Percentiles rank a stretch among this genome's conserved stretches.
Conservation (phyloP, 2,797 vertebrate species). For the Pseudopleuronectes americanus region DNA sequence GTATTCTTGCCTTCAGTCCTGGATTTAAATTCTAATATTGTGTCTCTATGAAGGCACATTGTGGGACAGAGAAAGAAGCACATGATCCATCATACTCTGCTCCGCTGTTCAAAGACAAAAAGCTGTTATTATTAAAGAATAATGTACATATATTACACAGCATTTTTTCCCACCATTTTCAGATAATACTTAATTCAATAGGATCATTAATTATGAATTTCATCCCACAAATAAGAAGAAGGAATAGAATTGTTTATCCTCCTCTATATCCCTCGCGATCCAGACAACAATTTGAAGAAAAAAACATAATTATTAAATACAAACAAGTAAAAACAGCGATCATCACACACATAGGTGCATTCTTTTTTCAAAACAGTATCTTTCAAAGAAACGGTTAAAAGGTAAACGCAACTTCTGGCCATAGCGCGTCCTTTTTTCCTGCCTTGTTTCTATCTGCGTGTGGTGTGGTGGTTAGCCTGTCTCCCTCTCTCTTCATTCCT, state of each 20-base stretch:
- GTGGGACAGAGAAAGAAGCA: constrained; percentile 18
- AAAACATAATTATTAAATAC: not conserved
- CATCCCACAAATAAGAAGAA: not conserved
- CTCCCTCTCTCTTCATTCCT: constrained; percentile 74
- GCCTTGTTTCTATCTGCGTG: constrained; percentile 61
- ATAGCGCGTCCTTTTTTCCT: constrained; percentile 26
- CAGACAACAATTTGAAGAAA: no score
- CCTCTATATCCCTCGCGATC: not conserved
- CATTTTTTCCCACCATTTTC: no score
- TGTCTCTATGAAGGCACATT: constrained; percentile 40
- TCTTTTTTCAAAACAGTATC: constrained; percentile 4
- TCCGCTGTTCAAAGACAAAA: constrained; percentile 5
- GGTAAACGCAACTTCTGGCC: constrained; percentile 33
- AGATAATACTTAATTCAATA: not conserved
- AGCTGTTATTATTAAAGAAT: not conserved
- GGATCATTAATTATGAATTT: not conserved
- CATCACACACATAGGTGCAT: not conserved
- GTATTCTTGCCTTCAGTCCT: constrained; percentile 70
- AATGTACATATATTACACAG: not conserved
- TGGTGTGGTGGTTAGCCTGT: constrained; percentile 69
- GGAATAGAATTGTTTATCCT: not conserved
- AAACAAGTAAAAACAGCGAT: constrained; percentile 1
- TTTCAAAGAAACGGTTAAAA: constrained; percentile 22
- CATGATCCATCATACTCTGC: constrained; percentile 18
- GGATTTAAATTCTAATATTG: constrained; percentile 49